Conservation (phyloP, 2,113 vertebrate genomes). For the Microcebus ravelobensis region DNA sequence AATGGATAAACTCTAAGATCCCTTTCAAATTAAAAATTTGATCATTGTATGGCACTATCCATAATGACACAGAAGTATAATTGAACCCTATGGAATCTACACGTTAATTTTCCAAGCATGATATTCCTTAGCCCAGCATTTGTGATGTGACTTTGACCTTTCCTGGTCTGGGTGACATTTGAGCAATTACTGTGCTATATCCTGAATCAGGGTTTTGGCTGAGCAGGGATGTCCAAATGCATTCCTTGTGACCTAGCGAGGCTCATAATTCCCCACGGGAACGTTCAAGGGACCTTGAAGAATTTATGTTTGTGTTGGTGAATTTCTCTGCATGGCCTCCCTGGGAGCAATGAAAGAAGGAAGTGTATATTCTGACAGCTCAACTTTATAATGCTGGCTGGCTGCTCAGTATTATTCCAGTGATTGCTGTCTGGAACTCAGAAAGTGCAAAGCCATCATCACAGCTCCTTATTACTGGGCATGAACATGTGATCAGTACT, state of each 20-base stretch:
- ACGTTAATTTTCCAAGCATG: not conserved
- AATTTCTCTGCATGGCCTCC: not conserved
- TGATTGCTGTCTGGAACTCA: not conserved
- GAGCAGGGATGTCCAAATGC: not conserved
- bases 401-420: not conserved
- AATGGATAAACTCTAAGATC: not conserved
- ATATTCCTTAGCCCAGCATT: not conserved
- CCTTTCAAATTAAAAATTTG: not conserved
- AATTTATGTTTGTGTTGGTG: constrained; percentile 17
- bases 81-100: not conserved
- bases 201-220: not conserved
- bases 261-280: not conserved
- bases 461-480: not conserved
- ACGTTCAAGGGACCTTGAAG: not conserved
- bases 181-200: not conserved
- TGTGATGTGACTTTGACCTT: not conserved
- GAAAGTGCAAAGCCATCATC: not conserved
- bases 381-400: not conserved
- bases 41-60: not conserved
- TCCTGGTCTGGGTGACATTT: not conserved
- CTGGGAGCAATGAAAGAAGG: not conserved
- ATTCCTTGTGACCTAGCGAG: not conserved
- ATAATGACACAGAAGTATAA: not conserved
- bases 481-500: not conserved
- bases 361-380: constrained; percentile 18